Conservation (phyloP, 2,888 invertebrate species). For the Adelognathus sp. region DNA sequence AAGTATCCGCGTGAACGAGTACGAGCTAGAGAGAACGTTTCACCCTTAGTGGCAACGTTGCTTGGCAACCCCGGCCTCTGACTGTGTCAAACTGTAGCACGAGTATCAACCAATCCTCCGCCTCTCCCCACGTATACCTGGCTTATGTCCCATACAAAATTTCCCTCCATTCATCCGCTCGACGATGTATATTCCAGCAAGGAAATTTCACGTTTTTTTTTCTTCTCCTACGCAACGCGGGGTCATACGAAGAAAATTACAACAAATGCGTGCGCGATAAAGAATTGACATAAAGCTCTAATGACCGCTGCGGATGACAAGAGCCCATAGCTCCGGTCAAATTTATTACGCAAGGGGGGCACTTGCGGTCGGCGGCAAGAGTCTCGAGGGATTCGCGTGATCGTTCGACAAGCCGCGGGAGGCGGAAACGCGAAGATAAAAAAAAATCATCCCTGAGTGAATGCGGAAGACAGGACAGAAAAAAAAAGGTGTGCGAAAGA, state of each 20-base stretch:
- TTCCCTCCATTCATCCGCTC: slow-evolving; percentile 15
- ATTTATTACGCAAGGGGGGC: slow-evolving; percentile 40
- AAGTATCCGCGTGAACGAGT: slow-evolving; percentile 69
- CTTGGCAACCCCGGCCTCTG: slow-evolving; percentile 77
- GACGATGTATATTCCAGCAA: background rate
- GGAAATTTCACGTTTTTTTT: slow-evolving; percentile 3
- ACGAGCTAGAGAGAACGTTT: slow-evolving; percentile 63
- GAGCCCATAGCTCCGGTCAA: slow-evolving; percentile 1
- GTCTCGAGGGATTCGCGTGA: slow-evolving; percentile 39
- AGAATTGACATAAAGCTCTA: slow-evolving; percentile 21
- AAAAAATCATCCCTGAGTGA: background rate
- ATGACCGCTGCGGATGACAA: slow-evolving; percentile 56
- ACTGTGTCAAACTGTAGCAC: slow-evolving; percentile 79
- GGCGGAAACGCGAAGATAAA: slow-evolving; percentile 13
- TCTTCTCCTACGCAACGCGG: background rate
- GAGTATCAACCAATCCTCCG: slow-evolving; percentile 62
- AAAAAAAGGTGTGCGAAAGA: slow-evolving; percentile 20
- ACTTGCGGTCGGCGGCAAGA: slow-evolving; percentile 26
- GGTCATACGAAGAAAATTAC: background rate
- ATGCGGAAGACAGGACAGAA: slow-evolving; percentile 3
- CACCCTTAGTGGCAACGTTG: slow-evolving; percentile 75
- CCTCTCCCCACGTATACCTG: slow-evolving; percentile 61
- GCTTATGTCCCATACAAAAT: slow-evolving; percentile 51
- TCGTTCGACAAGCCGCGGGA: slow-evolving; percentile 47
- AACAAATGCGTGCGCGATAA: background rate